Percentiles rank a stretch among this genome's conserved stretches.
Evolutionary conservation across 2,797 vertebrate species (phyloP).

Genomic region (Acridotheres tristis): DNA sequence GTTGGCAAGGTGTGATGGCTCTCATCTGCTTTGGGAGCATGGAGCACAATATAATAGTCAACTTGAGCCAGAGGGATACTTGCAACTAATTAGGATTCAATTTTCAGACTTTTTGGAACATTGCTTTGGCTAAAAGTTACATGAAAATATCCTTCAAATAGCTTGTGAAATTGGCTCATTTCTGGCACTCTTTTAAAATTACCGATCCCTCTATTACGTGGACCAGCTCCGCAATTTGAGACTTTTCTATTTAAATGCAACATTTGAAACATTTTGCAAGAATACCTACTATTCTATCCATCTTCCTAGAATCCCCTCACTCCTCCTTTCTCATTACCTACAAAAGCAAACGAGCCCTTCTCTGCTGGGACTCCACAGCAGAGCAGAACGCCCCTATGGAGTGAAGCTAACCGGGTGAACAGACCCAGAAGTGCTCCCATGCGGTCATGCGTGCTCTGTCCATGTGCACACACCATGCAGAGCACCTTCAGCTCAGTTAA

Average conservation of each 20-base stretch:
- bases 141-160: conserved; percentile 64
- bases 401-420: background rate
- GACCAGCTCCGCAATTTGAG: conserved; percentile 23
- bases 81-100: conserved; percentile 65
- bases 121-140: conserved; percentile 60
- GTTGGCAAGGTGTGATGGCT: conserved; percentile 63
- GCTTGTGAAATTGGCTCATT: conserved; percentile 65
- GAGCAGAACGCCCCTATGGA: background rate
- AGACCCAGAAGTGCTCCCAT: background rate
- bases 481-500: background rate
- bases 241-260: conserved; percentile 61
- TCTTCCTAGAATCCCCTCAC: background rate
- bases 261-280: conserved; percentile 51
- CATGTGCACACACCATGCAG: too few species aligned
- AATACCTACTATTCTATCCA: background rate
- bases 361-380: background rate
- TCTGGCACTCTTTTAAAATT: conserved; percentile 63
- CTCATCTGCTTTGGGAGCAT: conserved; percentile 37
- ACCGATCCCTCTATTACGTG: conserved; percentile 46
- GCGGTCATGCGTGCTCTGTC: background rate
- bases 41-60: conserved; percentile 51
- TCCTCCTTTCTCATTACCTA: background rate
- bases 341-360: background rate
- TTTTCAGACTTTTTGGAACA: conserved; percentile 63
- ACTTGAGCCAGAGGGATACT: conserved; percentile 45